Percentiles rank a stretch among this genome's conserved stretches.
phyloP scores from a whole-genome alignment of 1,140 invertebrate species.

The Saccostrea glomerata region DNA sequence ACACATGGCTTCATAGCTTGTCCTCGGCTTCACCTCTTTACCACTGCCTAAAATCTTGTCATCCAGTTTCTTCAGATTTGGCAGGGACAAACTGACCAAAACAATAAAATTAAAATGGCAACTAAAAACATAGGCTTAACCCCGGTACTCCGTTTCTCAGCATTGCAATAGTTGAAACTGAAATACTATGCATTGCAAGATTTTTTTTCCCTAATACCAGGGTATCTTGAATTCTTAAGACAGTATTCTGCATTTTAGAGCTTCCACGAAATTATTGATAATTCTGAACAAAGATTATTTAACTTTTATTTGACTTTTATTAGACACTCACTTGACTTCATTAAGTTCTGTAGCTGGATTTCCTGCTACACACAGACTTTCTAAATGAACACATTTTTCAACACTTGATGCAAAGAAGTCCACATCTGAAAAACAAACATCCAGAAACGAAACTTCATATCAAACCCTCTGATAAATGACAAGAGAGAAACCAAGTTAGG shows the following conservation, averaged over 20 bases:
- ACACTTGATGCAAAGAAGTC: constrained; percentile 41
- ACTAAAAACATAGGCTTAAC: neutral
- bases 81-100: constrained; percentile 35
- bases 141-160: neutral
- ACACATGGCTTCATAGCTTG: constrained; percentile 69
- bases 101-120: neutral
- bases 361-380: constrained; percentile 51
- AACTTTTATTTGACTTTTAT: neutral
- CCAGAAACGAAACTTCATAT: neutral
- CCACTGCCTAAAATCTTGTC: constrained; percentile 36
- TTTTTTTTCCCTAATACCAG: neutral
- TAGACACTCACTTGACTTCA: neutral
- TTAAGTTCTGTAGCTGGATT: constrained; percentile 45
- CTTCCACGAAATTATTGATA: neutral
- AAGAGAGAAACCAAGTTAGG: neutral
- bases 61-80: constrained; percentile 56
- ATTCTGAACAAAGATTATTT: neutral
- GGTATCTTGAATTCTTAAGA: neutral
- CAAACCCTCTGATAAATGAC: neutral
- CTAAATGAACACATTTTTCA: constrained; percentile 51
- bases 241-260: neutral
- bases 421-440: constrained; percentile 49
- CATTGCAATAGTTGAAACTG: neutral
- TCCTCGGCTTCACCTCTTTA: constrained; percentile 51
- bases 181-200: neutral